These are phyloP conservation scores for Brachyopa scutellaris DNA, from an alignment of 2,888 invertebrate genomes.

Conservation along the genomic window DNA sequence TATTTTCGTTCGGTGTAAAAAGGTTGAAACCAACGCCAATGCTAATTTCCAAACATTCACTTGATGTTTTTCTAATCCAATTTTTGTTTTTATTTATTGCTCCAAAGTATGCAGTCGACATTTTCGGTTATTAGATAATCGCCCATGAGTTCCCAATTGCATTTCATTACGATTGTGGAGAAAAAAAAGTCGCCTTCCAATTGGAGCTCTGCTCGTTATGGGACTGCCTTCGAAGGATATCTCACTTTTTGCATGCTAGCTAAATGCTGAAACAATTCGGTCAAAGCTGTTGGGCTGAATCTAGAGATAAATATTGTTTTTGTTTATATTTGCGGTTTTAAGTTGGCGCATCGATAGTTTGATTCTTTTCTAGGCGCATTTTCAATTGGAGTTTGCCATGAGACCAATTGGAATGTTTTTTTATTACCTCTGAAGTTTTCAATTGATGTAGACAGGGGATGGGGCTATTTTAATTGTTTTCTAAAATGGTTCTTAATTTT, in stretches of 20 bases:
- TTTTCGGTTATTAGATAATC: slow-evolving; percentile 67
- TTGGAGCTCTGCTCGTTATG: slow-evolving; percentile 38
- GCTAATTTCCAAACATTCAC: slow-evolving; percentile 29
- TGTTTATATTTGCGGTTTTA: slow-evolving; percentile 47
- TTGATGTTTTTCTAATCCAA: neutral
- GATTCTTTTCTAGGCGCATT: slow-evolving; percentile 58
- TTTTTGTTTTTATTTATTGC: neutral
- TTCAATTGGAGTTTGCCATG: slow-evolving; percentile 67
- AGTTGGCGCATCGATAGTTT: slow-evolving; percentile 28
- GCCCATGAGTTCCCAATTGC: slow-evolving; percentile 50
- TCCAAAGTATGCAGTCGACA: slow-evolving; percentile 21
- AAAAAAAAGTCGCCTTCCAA: slow-evolving; percentile 37
- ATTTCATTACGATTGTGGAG: slow-evolving; percentile 52
- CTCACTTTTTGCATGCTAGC: slow-evolving; percentile 83
- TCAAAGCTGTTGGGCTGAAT: slow-evolving; percentile 5
- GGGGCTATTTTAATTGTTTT: neutral
- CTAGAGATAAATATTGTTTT: slow-evolving; percentile 36
- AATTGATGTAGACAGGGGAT: neutral
- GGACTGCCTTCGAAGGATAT: slow-evolving; percentile 73
- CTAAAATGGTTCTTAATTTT: neutral
- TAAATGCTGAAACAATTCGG: slow-evolving; percentile 74
- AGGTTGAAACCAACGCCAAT: slow-evolving; percentile 62
- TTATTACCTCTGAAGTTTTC: too few species aligned
- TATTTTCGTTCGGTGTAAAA: slow-evolving; percentile 67
- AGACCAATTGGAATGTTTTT: neutral